phyloP scores from a whole-genome alignment of 2,113 vertebrate species.

The Orientallactaga bullata region DNA sequence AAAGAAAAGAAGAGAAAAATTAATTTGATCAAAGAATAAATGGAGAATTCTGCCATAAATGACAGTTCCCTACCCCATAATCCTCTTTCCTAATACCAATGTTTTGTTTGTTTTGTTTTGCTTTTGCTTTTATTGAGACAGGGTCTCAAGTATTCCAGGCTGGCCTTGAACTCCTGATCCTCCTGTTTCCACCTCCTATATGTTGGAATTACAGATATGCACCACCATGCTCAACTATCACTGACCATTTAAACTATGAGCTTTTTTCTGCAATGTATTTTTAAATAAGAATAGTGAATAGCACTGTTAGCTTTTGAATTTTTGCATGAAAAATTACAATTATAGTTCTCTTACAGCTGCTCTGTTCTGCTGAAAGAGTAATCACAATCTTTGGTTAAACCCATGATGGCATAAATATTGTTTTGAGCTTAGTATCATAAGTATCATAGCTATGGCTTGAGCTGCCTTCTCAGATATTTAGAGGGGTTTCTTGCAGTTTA shows the following conservation, averaged over 20 bases:
- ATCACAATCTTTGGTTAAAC: conserved; percentile 33
- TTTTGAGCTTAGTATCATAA: not conserved
- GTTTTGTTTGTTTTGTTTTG: not conserved
- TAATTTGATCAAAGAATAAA: conserved; percentile 8
- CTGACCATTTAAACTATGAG: not conserved
- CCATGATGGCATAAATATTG: not conserved
- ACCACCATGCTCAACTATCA: not conserved
- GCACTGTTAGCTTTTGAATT: conserved; percentile 11
- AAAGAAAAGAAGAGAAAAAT: no score
- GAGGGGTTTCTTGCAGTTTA: not conserved
- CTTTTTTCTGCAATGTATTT: conserved; percentile 37
- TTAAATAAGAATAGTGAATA: conserved; percentile 37
- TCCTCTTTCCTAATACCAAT: not conserved
- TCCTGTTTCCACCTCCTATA: not conserved
- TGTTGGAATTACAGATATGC: no score
- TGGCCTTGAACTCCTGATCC: not conserved
- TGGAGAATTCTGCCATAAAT: not conserved
- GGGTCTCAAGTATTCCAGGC: not conserved
- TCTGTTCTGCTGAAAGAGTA: conserved; percentile 3
- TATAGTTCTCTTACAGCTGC: not conserved
- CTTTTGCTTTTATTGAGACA: not conserved
- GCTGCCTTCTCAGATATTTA: conserved; percentile 8
- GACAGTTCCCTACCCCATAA: not conserved
- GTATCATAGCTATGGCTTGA: not conserved
- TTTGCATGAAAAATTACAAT: conserved; percentile 7